Base-by-base conservation (phyloP, 2,888 invertebrate genomes). In the Diachrysia chrysitis region DNA sequence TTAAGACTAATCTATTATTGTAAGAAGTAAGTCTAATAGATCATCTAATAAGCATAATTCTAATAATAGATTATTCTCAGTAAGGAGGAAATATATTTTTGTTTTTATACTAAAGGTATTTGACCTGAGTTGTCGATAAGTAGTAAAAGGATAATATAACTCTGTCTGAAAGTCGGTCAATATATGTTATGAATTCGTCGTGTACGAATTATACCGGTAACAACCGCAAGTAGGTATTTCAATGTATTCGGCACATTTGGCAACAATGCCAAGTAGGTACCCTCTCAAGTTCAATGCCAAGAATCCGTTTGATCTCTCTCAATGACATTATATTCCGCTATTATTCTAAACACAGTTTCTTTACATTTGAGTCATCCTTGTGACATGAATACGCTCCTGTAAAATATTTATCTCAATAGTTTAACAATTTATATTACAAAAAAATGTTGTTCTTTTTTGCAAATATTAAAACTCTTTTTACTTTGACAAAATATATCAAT, bases 281-380 rank as follows among this genome's bases (percentile, higher is more conserved):
- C 57, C 64, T 79, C 76, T 84, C 92, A 92, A 92, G 92, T 92
- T 92, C 93, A 93, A 89, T 94, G 94, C 94, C 94, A 94, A 94
- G 92, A 92, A 89, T 91, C 85, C 85, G 87, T 82, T 84, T 79
- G 73, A 82, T 85, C 82, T 83, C 81, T 83, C 79, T 83, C 73
- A 82, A 80, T 87, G 87, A 86, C 80, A 83, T 74, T 84, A 73
- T 73, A 79, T 83, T 84, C 80, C 78, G 51, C 63, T 70, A 62
- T 82, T 85, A 87, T 90, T 89, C 90, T 58, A 70, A 63, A 76
- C 87, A 82, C 83, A 81, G 74, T 69, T 61, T 73, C 78, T 65
- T 65, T 19, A 14, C 23, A 56, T 51, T 58, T 61, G 37, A 63
- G 48, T 68, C 63, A 57, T 35, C 60, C 65, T 69, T 79, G 75